Percentiles rank a stretch among this genome's conserved stretches.
These are phyloP conservation scores for Peromyscus californicus DNA, from an alignment of 2,113 vertebrate species.

Conservation along the genomic window DNA sequence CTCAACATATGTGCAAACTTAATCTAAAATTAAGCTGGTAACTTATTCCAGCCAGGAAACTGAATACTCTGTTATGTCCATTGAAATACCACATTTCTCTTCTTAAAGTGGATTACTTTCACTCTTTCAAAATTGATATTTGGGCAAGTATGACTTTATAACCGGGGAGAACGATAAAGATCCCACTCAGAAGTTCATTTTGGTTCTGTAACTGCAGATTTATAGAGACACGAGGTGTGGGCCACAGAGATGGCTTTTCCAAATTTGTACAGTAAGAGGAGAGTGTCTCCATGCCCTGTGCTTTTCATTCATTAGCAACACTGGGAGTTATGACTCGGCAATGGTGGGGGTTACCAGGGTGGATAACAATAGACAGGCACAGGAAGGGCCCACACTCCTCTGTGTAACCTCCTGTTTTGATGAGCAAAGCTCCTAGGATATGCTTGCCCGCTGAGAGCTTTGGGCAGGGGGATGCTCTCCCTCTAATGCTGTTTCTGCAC, in stretches of 20 bases:
- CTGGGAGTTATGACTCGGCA: neutral
- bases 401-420: neutral
- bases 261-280: neutral
- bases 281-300: neutral
- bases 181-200: neutral
- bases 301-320: neutral
- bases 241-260: neutral
- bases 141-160: neutral
- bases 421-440: neutral
- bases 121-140: slow-evolving; percentile 19
- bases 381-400: neutral
- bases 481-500: neutral
- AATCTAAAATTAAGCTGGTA: slow-evolving; percentile 41
- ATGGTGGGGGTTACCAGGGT: neutral
- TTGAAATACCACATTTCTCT: neutral
- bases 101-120: neutral
- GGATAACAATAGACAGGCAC: neutral
- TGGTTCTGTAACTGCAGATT: slow-evolving; percentile 9
- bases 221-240: neutral
- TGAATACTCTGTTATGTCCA: neutral
- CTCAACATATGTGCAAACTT: neutral
- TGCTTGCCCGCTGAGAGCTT: neutral
- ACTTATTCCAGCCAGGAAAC: neutral
- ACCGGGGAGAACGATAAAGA: neutral
- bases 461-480: neutral